phyloP scores from a whole-genome alignment of 2,113 vertebrate genomes.

The Taxidea taxus region DNA sequence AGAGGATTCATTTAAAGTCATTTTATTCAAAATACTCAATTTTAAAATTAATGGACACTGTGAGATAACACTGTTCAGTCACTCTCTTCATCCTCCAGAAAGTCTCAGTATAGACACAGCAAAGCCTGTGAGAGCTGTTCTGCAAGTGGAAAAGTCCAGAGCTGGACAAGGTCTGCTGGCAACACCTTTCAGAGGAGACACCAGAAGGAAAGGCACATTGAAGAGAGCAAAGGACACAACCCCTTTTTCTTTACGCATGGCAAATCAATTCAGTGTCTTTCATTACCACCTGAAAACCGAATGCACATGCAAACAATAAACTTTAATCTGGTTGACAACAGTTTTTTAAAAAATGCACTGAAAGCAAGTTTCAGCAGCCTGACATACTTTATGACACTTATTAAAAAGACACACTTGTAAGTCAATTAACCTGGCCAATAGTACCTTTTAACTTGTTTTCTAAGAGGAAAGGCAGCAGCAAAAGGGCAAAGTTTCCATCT shows the following conservation, averaged over 20 bases:
- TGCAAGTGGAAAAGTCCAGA: neutral
- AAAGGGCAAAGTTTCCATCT: constrained; percentile 81
- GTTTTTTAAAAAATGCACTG: constrained; percentile 81
- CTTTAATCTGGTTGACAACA: constrained; percentile 85
- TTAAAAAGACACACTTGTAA: constrained; percentile 85
- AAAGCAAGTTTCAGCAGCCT: constrained; percentile 81
- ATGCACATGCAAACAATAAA: constrained; percentile 81
- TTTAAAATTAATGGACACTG: neutral
- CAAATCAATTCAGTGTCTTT: constrained; percentile 82
- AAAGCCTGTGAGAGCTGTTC: fast-evolving
- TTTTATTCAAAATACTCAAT: neutral
- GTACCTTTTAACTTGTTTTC: constrained; percentile 85
- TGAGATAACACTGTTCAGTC: neutral
- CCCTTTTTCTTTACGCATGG: constrained; percentile 69
- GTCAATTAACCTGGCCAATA: constrained; percentile 83
- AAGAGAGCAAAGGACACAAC: constrained; percentile 75
- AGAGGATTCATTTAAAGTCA: neutral
- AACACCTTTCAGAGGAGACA: constrained; percentile 23
- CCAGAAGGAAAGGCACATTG: constrained; percentile 76
- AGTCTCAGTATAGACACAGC: neutral
- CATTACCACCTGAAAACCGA: constrained; percentile 78
- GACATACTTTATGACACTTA: constrained; percentile 85
- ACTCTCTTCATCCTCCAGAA: neutral
- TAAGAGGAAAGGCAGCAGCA: constrained; percentile 74
- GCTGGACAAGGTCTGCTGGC: neutral